phyloP scores from a whole-genome alignment of 2,888 invertebrate species.

The Ichneumon xanthorius region DNA sequence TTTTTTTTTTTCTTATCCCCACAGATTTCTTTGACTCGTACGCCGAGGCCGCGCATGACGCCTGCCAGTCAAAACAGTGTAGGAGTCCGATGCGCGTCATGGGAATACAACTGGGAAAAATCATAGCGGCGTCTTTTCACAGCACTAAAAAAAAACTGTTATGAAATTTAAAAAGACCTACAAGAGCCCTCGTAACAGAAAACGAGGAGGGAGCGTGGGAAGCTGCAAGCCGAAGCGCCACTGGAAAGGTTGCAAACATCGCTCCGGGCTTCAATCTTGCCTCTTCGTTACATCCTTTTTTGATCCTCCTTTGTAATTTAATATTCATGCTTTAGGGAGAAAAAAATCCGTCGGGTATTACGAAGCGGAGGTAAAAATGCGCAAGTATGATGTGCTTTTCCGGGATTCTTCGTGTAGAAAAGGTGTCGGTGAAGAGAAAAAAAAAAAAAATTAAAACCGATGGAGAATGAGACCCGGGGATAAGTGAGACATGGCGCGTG shows the following conservation, averaged over 20 bases:
- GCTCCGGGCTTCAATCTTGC: neutral
- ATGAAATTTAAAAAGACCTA: neutral
- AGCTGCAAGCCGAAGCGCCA: constrained; percentile 4
- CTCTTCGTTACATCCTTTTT: neutral
- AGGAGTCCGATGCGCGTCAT: constrained; percentile 27
- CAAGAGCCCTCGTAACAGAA: neutral
- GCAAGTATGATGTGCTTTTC: constrained; percentile 8
- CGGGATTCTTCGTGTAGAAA: constrained; percentile 12
- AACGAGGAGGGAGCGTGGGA: constrained; percentile 48
- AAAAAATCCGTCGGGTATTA: constrained; percentile 9
- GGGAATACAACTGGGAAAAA: constrained; percentile 35
- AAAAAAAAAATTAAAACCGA: neutral
- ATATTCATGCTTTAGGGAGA: neutral
- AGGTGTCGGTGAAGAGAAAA: neutral
- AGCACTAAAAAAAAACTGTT: constrained; percentile 20
- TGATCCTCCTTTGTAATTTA: neutral
- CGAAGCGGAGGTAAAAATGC: neutral
- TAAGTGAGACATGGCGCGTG: constrained; percentile 17
- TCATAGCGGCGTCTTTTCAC: constrained; percentile 24
- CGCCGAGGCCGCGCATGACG: constrained; percentile 29
- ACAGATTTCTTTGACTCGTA: constrained; percentile 27
- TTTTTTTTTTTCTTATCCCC: constrained; percentile 26
- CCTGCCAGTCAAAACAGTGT: constrained; percentile 52
- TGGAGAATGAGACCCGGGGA: neutral
- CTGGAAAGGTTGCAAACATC: neutral